Evolutionary conservation across 2,113 vertebrate species (phyloP).

Genomic region (Nematolebias whitei): DNA sequence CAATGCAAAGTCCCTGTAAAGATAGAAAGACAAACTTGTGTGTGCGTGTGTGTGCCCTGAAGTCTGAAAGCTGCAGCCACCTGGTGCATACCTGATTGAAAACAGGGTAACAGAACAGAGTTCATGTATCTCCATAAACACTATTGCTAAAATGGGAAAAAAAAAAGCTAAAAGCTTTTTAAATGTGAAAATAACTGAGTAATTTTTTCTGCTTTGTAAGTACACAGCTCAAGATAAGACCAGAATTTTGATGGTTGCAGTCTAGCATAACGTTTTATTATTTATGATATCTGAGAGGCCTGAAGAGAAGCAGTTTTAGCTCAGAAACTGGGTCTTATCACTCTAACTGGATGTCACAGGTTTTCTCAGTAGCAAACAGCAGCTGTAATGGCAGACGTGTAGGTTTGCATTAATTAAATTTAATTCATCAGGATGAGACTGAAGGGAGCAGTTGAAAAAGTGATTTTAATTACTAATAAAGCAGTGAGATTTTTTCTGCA

Average conservation of each 20-base stretch:
- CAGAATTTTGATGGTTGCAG: conserved; percentile 3
- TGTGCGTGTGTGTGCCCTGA: conserved; percentile 45
- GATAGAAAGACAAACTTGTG: too few species aligned
- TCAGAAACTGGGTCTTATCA: not conserved
- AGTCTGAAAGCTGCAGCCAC: conserved; percentile 35
- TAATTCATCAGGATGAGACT: too few species aligned
- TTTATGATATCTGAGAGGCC: conserved; percentile 39
- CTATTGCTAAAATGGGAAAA: not conserved
- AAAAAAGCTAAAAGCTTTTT: not conserved
- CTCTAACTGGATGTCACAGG: too few species aligned
- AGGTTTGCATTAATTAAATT: too few species aligned
- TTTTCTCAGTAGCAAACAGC: too few species aligned
- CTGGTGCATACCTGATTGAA: conserved; percentile 7
- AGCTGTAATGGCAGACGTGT: too few species aligned
- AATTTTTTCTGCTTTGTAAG: not conserved
- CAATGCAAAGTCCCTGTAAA: too few species aligned
- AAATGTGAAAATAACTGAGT: too few species aligned
- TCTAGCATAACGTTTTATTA: conserved; percentile 34
- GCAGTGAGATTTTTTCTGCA: too few species aligned
- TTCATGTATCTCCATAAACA: not conserved
- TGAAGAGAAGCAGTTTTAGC: conserved; percentile 2
- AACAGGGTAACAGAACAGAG: not conserved
- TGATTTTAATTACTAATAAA: too few species aligned
- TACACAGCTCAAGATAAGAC: not conserved
- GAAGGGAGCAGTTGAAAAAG: too few species aligned